A percentile compares a stretch with the other conserved stretches of the same genome.
Evolutionary conservation across 1,140 invertebrate species (phyloP).

Genomic region (Halictus rubicundus): DNA sequence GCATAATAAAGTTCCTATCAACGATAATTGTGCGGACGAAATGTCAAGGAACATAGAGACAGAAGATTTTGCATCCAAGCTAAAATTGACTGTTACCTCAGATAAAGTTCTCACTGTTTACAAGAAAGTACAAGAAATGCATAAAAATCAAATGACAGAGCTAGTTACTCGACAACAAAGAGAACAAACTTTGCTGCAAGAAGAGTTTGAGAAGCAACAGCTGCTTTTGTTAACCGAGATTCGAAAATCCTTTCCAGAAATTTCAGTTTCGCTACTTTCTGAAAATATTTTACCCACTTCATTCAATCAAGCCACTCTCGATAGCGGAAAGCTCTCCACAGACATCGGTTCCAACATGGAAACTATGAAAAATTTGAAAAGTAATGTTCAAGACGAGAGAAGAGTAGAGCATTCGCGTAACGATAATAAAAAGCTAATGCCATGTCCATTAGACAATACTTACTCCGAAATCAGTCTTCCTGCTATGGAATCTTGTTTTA

Average conservation of each 20-base stretch:
- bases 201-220: conserved; percentile 84
- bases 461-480: conserved; percentile 47
- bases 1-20: conserved; percentile 70
- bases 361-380: not conserved
- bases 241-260: conserved; percentile 77
- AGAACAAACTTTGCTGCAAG: conserved; percentile 82
- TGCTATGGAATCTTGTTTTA: conserved; percentile 4
- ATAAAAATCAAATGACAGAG: conserved; percentile 82
- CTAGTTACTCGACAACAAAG: conserved; percentile 82
- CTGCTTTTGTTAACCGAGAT: conserved; percentile 81
- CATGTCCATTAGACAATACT: conserved; percentile 68
- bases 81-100: conserved; percentile 65
- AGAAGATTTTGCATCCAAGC: conserved; percentile 42
- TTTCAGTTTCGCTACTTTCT: conserved; percentile 54
- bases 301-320: not conserved
- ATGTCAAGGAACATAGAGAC: conserved; percentile 20
- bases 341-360: conserved; percentile 6
- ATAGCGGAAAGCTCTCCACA: not conserved
- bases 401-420: not conserved
- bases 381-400: not conserved
- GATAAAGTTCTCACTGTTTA: conserved; percentile 77
- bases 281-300: conserved; percentile 49
- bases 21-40: conserved; percentile 55
- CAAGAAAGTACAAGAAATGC: conserved; percentile 82
- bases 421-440: conserved; percentile 15